These are phyloP conservation scores for Malacoraja senta DNA, from an alignment of 2,797 vertebrate species.

Conservation along the genomic window DNA sequence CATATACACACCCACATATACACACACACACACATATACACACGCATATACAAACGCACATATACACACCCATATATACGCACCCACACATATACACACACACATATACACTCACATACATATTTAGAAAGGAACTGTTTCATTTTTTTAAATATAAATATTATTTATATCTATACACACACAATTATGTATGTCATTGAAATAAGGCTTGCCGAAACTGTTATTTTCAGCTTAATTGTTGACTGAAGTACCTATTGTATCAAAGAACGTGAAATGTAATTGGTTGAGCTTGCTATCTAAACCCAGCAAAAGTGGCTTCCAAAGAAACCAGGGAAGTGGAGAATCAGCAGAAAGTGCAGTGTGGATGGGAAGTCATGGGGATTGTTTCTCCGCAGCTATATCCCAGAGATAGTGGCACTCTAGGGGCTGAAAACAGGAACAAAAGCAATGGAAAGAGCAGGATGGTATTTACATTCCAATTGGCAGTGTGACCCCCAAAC, in stretches of 20 bases:
- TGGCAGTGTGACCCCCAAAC: background rate
- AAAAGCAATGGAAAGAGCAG: background rate
- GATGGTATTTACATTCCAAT: background rate
- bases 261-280: background rate
- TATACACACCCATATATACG: too few relatives aligned
- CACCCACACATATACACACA: too few relatives aligned
- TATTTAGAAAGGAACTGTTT: too few relatives aligned
- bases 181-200: background rate
- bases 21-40: too few relatives aligned
- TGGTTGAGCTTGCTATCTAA: background rate
- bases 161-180: too few relatives aligned
- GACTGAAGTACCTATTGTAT: background rate
- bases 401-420: background rate
- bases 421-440: background rate
- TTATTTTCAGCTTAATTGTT: slow-evolving; percentile 6
- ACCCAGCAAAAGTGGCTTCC: background rate
- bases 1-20: too few relatives aligned
- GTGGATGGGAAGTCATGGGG: background rate
- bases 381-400: too few relatives aligned
- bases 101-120: too few relatives aligned
- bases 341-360: background rate
- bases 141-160: too few relatives aligned
- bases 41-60: too few relatives aligned
- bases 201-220: background rate
- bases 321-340: background rate